phyloP scores from a whole-genome alignment of 2,888 invertebrate species.

The Tholera decimalis region DNA sequence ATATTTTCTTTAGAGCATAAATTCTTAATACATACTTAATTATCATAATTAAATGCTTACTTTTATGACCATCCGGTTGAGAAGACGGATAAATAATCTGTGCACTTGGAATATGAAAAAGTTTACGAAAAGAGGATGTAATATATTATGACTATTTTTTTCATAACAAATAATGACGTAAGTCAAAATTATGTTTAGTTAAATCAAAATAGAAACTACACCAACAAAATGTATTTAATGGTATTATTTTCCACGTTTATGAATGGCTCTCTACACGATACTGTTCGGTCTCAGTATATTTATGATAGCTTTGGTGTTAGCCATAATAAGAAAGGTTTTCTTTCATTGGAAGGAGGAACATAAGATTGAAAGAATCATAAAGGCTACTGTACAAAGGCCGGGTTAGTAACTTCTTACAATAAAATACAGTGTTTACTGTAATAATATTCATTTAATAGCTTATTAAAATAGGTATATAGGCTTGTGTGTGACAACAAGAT shows the following conservation, averaged over 20 bases:
- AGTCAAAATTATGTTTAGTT: slow-evolving; percentile 55
- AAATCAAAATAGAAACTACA: slow-evolving; percentile 39
- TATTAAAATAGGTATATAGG: neutral
- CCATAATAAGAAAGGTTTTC: slow-evolving; percentile 87
- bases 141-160: too few relatives aligned
- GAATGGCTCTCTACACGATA: slow-evolving; percentile 88
- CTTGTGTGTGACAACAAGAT: neutral
- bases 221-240: slow-evolving; percentile 54
- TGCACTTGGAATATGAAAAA: neutral
- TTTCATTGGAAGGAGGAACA: slow-evolving; percentile 87
- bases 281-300: slow-evolving; percentile 87
- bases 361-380: slow-evolving; percentile 79
- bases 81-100: neutral
- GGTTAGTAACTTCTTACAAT: slow-evolving; percentile 68
- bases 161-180: neutral
- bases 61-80: neutral
- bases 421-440: neutral
- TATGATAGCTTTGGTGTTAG: slow-evolving; percentile 85
- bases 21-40: too few relatives aligned
- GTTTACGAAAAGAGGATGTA: neutral
- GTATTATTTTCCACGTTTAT: slow-evolving; percentile 19
- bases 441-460: too few relatives aligned
- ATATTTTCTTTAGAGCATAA: too few relatives aligned
- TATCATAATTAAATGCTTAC: neutral
- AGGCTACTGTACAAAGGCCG: slow-evolving; percentile 76